Evolutionary conservation across 2,113 vertebrate species (phyloP).

Genomic region (Fukomys damarensis): DNA sequence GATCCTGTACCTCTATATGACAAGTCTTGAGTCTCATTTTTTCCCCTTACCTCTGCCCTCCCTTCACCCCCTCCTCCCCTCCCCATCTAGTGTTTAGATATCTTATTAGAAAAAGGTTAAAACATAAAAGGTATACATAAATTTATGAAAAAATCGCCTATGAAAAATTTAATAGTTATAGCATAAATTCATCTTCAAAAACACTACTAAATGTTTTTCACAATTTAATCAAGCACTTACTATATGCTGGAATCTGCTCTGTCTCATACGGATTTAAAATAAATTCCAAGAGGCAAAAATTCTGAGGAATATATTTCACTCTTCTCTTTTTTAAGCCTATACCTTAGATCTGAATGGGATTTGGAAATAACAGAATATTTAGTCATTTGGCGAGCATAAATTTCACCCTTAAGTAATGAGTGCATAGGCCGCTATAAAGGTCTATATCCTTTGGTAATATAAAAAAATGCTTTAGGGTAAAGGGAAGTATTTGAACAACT

Average conservation of each 20-base stretch:
- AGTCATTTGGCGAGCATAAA: neutral
- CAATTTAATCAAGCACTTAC: rapidly evolving
- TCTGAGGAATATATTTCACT: neutral
- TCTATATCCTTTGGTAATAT: neutral
- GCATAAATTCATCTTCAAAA: neutral
- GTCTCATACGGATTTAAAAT: neutral
- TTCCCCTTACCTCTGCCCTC: no score
- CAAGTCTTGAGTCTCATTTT: no score
- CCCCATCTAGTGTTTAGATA: neutral
- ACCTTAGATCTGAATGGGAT: neutral
- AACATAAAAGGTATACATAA: neutral
- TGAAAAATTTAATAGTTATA: neutral
- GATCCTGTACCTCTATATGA: no score
- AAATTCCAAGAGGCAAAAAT: neutral
- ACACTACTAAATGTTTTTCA: neutral
- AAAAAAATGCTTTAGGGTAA: neutral
- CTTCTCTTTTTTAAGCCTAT: neutral
- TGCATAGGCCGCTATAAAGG: neutral
- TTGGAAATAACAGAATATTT: neutral
- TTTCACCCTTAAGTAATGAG: neutral
- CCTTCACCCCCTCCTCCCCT: no score
- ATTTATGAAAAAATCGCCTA: neutral
- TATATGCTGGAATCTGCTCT: neutral
- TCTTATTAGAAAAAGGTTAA: neutral
- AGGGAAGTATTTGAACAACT: neutral